phyloP scores from a whole-genome alignment of 2,888 invertebrate species.

The Trichacis sp. region DNA sequence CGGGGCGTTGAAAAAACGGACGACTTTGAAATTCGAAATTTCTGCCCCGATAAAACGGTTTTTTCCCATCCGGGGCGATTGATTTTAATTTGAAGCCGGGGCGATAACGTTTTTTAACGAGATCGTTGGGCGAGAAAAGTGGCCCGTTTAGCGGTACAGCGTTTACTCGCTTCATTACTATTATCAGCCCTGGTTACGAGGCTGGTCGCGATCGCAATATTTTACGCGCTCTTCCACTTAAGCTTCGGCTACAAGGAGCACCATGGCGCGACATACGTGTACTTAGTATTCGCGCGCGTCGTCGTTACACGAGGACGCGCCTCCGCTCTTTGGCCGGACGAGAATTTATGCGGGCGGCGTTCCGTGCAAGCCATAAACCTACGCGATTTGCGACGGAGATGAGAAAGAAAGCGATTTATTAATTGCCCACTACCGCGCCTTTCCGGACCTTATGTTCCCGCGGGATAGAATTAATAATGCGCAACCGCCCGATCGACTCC shows the following conservation, averaged over 20 bases:
- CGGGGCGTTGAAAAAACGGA: no score
- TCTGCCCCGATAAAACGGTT: not conserved
- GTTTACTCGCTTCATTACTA: constrained; percentile 38
- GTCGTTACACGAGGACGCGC: constrained; percentile 42
- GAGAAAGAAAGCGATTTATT: constrained; percentile 50
- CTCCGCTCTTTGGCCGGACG: constrained; percentile 28
- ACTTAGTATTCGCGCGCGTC: constrained; percentile 46
- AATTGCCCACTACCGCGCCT: constrained; percentile 50
- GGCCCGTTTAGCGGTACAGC: constrained; percentile 29
- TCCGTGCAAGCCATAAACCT: constrained; percentile 33
- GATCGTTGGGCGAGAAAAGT: constrained; percentile 26
- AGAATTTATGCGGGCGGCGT: constrained; percentile 51
- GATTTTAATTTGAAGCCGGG: constrained; percentile 2
- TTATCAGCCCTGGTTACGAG: constrained; percentile 29
- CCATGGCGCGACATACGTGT: constrained; percentile 32
- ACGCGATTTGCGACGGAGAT: constrained; percentile 38
- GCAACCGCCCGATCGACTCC: constrained; percentile 24
- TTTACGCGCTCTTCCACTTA: constrained; percentile 43
- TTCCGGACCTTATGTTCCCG: constrained; percentile 23
- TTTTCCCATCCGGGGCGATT: not conserved
- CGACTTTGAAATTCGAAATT: not conserved
- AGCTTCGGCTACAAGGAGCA: constrained; percentile 28
- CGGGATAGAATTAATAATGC: constrained; percentile 29
- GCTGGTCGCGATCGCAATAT: constrained; percentile 44
- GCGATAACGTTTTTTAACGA: constrained; percentile 17